phyloP scores from a whole-genome alignment of 2,888 invertebrate species.

The Sarcophaga rosellei region DNA sequence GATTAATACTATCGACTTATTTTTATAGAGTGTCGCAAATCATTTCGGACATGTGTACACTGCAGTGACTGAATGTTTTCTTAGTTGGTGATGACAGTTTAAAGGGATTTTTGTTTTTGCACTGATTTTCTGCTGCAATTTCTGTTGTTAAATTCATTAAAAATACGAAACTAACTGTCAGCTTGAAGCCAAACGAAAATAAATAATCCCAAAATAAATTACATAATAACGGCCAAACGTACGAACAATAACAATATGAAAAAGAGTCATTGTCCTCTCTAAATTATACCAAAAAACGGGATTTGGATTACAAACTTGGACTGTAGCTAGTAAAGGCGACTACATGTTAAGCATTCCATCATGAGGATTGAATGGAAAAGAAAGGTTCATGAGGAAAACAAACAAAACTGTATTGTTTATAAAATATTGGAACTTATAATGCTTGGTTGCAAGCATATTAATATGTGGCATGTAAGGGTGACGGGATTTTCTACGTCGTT shows the following conservation, averaged over 20 bases:
- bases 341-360: conserved; percentile 26
- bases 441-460: no score
- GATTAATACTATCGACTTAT: conserved; percentile 24
- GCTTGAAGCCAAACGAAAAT: conserved; percentile 41
- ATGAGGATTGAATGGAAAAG: conserved; percentile 20
- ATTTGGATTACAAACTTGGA: neutral
- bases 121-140: neutral
- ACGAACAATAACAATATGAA: neutral
- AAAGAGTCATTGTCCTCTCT: conserved; percentile 44
- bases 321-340: neutral
- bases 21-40: conserved; percentile 37
- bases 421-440: no score
- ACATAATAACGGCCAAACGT: conserved; percentile 35
- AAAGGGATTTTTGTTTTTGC: conserved; percentile 1
- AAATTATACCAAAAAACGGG: neutral
- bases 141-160: conserved; percentile 43
- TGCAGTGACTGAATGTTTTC: neutral
- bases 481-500: no score
- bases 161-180: conserved; percentile 16
- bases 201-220: conserved; percentile 65
- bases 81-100: conserved; percentile 47
- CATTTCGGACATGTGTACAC: conserved; percentile 8
- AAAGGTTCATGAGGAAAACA: no score
- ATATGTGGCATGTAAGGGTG: no score
- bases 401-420: no score